Base-by-base conservation (phyloP, 2,888 invertebrate species). In the Prosapia bicincta region DNA sequence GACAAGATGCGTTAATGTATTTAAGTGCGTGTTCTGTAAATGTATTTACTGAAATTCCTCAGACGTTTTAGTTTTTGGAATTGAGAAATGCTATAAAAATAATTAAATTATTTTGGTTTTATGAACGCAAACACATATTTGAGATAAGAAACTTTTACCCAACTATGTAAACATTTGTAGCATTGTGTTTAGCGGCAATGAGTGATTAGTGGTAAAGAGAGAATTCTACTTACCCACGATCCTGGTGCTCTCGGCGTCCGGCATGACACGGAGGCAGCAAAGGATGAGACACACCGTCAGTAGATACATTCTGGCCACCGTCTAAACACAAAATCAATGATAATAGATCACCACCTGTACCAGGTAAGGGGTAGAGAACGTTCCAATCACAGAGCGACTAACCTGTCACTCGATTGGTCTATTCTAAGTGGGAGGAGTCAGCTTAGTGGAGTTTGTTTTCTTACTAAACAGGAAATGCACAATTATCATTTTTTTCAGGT, bases 141-240 rank as follows among this genome's bases (percentile, higher is more conserved):
- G n/a, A n/a, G n/a, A n/a, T n/a, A n/a, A n/a, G n/a, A n/a, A n/a
- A n/a, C n/a, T n/a, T n/a, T n/a, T n/a, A n/a, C n/a, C n/a, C n/a
- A n/a, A n/a, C n/a, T n/a, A n/a, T n/a, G n/a, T n/a, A n/a, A n/a
- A n/a, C n/a, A n/a, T n/a, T n/a, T n/a, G n/a, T n/a, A n/a, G n/a
- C n/a, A n/a, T n/a, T n/a, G n/a, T n/a, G n/a, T n/a, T n/a, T n/a
- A n/a, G n/a, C n/a, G n/a, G n/a, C n/a, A 43, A 43, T 43, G 15
- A 43, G 10, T 10, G 10, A 43, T 43, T 43, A 13, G 15, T 13
- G 25, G n/a, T n/a, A n/a, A n/a, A n/a, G n/a, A n/a, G n/a, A n/a
- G n/a, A n/a, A n/a, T n/a, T n/a, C n/a, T 10, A 72, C 72, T 74
- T 69, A 74, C 74, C 74, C 23, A 74, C 65, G 15, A 74, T 74